Conservation (phyloP, 2,888 invertebrate species). For the Patella ulyssiponensis region DNA sequence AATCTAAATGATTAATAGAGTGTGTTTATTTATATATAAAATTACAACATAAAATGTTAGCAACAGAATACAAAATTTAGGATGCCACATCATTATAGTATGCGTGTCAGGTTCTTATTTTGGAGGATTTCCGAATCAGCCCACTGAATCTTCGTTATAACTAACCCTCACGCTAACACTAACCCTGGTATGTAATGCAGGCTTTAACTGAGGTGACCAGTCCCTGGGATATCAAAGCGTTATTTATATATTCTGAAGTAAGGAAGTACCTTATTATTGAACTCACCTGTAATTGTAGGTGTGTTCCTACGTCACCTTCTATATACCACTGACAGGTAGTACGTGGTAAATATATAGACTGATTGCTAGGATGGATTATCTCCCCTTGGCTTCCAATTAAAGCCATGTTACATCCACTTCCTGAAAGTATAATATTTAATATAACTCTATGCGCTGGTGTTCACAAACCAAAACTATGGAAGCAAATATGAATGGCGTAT, state of each 20-base stretch:
- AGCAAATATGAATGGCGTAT: too few relatives aligned
- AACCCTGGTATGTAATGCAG: background rate
- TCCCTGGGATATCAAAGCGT: background rate
- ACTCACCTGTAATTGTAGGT: slow-evolving; percentile 48
- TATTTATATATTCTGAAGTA: background rate
- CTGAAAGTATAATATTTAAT: too few relatives aligned
- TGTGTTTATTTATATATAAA: too few relatives aligned
- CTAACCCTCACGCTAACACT: too few relatives aligned
- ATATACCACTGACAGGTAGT: slow-evolving; percentile 50
- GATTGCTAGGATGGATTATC: slow-evolving; percentile 21
- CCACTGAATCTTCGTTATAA: too few relatives aligned
- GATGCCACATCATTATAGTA: too few relatives aligned
- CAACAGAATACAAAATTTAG: too few relatives aligned
- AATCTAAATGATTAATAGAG: slow-evolving; percentile 37
- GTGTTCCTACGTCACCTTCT: slow-evolving; percentile 40
- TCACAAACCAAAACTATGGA: background rate
- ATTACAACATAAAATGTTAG: too few relatives aligned
- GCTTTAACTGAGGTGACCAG: background rate
- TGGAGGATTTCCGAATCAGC: too few relatives aligned
- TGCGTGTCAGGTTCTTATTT: too few relatives aligned
- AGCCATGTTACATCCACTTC: background rate
- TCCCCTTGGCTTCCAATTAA: slow-evolving; percentile 36
- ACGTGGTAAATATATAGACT: slow-evolving; percentile 30
- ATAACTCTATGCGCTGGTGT: too few relatives aligned
- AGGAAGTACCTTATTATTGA: background rate